These are phyloP conservation scores for Enteromius unitaeniatus DNA, from an alignment of 2,797 vertebrate genomes.

Conservation along the genomic window DNA sequence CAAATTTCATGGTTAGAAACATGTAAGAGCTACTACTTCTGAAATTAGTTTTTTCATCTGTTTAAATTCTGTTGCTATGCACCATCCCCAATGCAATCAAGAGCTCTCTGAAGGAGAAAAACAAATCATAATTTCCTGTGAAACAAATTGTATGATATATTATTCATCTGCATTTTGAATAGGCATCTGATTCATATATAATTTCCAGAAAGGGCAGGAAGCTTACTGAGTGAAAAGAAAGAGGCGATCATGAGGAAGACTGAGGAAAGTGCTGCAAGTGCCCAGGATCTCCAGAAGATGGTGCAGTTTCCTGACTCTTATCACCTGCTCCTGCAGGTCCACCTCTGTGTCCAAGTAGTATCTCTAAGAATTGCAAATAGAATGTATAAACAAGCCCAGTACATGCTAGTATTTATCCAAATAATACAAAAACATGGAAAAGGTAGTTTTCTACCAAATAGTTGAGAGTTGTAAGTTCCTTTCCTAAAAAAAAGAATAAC, in stretches of 20 bases:
- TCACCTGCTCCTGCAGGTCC: conserved; percentile 88
- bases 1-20: conserved; percentile 10
- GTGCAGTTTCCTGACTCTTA: conserved; percentile 90
- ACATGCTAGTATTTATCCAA: neutral
- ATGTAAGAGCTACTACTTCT: neutral
- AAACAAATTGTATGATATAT: neutral
- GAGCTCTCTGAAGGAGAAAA: neutral
- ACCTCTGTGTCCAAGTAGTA: conserved; percentile 88
- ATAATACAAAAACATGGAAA: neutral
- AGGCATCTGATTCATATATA: neutral
- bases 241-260: conserved; percentile 88
- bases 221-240: conserved; percentile 92
- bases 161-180: neutral
- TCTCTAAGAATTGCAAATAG: conserved; percentile 73
- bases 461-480: conserved; percentile 90
- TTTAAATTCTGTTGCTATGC: conserved; percentile 1
- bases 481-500: conserved; percentile 73
- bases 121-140: neutral
- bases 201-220: neutral
- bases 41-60: neutral
- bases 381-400: conserved; percentile 27
- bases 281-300: conserved; percentile 92
- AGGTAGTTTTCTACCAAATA: conserved; percentile 84
- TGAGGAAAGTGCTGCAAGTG: conserved; percentile 87
- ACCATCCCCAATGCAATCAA: conserved; percentile 10